Conservation (phyloP, 2,797 vertebrate species). For the Micrastur ruficollis region DNA sequence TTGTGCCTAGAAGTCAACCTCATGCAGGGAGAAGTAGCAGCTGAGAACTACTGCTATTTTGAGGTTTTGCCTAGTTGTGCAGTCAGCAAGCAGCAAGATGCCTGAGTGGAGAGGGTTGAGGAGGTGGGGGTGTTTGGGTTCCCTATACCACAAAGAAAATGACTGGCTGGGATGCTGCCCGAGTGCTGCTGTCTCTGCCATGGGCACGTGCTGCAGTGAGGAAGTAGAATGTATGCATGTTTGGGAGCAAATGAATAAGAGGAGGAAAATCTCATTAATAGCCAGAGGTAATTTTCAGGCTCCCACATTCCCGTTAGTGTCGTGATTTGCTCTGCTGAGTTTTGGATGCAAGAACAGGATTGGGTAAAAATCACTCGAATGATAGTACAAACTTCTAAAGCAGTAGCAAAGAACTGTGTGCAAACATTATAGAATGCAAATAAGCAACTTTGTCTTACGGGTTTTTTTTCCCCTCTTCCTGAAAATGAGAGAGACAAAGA, state of each 20-base stretch:
- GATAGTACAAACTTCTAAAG: not conserved
- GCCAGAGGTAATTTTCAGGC: not conserved
- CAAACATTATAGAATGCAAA: not conserved
- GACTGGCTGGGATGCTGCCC: not conserved
- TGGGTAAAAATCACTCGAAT: not conserved
- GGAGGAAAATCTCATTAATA: not conserved
- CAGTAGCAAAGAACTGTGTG: not conserved
- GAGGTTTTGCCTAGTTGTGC: not conserved
- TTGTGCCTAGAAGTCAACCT: not conserved
- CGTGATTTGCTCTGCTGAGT: not conserved
- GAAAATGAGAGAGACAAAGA: conserved; percentile 20
- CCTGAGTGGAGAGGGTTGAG: not conserved
- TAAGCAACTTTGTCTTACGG: not conserved
- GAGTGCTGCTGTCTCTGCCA: not conserved
- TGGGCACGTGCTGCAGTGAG: not conserved
- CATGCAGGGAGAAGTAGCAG: not conserved
- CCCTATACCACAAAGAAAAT: not conserved
- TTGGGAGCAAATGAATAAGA: not conserved
- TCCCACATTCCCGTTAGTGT: not conserved
- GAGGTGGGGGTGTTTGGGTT: not conserved
- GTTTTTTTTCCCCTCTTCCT: not conserved
- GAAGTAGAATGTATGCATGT: not conserved
- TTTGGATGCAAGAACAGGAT: not conserved
- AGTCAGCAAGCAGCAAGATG: not conserved
- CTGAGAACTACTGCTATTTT: not conserved